Evolutionary conservation across 2,113 vertebrate species (phyloP).

Genomic region (Oxyruncus cristatus): DNA sequence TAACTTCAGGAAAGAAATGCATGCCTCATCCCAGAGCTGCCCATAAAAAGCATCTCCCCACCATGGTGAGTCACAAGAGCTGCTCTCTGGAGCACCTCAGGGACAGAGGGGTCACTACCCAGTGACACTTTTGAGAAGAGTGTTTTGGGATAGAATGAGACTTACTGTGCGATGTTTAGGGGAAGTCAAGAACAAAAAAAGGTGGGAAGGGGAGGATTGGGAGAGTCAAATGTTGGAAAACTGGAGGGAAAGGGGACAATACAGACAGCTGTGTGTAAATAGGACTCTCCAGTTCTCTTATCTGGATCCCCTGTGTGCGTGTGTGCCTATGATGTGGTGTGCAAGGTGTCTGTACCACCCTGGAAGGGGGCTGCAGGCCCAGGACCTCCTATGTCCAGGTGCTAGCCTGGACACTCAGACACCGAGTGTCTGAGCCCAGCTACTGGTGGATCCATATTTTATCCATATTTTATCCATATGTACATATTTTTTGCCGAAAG

Average conservation of each 20-base stretch:
- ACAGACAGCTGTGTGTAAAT: background rate
- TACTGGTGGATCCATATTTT: background rate
- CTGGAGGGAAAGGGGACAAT: background rate
- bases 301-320: background rate
- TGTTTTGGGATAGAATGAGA: background rate
- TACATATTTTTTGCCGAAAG: background rate
- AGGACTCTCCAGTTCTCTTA: background rate
- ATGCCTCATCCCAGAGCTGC: background rate
- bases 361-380: background rate
- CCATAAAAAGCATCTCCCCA: background rate
- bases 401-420: background rate
- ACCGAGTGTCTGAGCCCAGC: background rate
- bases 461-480: background rate
- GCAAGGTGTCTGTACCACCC: background rate
- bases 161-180: rapidly evolving
- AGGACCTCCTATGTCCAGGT: background rate
- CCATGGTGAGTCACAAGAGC: background rate
- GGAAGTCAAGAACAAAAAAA: background rate
- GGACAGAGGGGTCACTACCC: background rate
- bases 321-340: background rate
- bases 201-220: rapidly evolving
- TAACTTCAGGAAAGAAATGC: background rate
- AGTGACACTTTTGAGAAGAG: rapidly evolving
- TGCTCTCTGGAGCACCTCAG: background rate
- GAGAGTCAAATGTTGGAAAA: background rate